These are phyloP conservation scores for Subanguina moxae DNA, from an alignment of 1,140 invertebrate genomes.

Conservation along the genomic window DNA sequence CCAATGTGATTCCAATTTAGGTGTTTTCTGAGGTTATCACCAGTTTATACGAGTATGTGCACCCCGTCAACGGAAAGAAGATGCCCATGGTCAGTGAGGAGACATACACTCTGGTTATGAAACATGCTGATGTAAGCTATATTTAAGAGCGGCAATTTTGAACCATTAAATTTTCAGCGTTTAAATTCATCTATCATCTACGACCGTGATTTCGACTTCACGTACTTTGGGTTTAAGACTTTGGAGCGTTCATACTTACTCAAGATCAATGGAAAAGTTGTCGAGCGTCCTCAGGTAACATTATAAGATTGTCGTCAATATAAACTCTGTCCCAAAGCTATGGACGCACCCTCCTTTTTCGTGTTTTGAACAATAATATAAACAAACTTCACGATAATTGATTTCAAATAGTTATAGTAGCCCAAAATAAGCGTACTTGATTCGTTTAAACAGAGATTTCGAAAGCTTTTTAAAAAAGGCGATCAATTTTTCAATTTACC, in stretches of 20 bases:
- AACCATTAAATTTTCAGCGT: slow-evolving; percentile 26
- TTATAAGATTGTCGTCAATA: too few relatives aligned
- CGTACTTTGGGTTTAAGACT: slow-evolving; percentile 99
- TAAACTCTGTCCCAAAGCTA: too few relatives aligned
- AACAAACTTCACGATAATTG: too few relatives aligned
- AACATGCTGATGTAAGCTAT: slow-evolving; percentile 71
- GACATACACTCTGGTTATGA: slow-evolving; percentile 77
- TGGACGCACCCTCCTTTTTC: too few relatives aligned
- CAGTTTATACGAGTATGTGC: slow-evolving; percentile 75
- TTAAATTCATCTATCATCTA: slow-evolving; percentile 76
- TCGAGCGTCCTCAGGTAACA: slow-evolving; percentile 78
- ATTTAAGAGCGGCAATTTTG: slow-evolving; percentile 2
- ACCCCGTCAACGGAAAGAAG: slow-evolving; percentile 69
- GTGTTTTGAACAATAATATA: too few relatives aligned
- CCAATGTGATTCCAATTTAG: neutral
- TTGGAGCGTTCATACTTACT: slow-evolving; percentile 89
- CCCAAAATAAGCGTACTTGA: too few relatives aligned
- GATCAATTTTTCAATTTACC: too few relatives aligned
- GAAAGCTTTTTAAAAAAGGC: too few relatives aligned
- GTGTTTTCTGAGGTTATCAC: slow-evolving; percentile 78
- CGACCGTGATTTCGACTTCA: slow-evolving; percentile 92
- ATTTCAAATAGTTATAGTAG: too few relatives aligned
- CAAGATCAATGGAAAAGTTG: slow-evolving; percentile 87
- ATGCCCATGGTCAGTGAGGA: slow-evolving; percentile 80
- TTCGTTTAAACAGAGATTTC: too few relatives aligned